phyloP scores from a whole-genome alignment of 2,797 vertebrate genomes.

The Acanthurus lineatus region DNA sequence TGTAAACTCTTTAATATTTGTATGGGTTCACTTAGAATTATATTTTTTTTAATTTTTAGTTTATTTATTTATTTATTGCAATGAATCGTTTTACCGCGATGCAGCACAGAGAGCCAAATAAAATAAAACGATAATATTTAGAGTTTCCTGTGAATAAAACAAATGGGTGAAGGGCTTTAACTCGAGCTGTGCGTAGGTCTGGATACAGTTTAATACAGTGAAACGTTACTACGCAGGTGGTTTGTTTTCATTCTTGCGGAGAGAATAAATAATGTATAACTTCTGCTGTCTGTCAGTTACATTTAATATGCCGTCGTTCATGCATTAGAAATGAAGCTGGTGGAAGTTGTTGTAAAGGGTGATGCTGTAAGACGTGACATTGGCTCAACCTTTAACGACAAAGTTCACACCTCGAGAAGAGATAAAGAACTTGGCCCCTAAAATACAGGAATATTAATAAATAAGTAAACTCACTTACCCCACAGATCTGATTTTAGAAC shows the following conservation, averaged over 20 bases:
- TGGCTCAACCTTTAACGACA: slow-evolving; percentile 52
- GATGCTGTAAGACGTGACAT: slow-evolving; percentile 66
- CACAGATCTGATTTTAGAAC: not conserved
- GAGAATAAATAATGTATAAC: slow-evolving; percentile 80
- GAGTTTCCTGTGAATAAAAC: slow-evolving; percentile 47
- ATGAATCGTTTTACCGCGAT: not conserved
- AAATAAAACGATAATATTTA: slow-evolving; percentile 24
- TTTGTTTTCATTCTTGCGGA: slow-evolving; percentile 75
- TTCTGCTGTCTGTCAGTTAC: slow-evolving; percentile 74
- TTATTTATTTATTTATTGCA: no score
- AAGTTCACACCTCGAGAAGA: slow-evolving; percentile 56
- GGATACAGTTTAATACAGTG: slow-evolving; percentile 54
- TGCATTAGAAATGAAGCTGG: slow-evolving; percentile 75
- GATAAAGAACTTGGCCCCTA: slow-evolving; percentile 25
- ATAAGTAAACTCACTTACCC: slow-evolving; percentile 19
- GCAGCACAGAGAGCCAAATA: slow-evolving; percentile 17
- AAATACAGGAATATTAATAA: slow-evolving; percentile 19
- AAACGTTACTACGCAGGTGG: slow-evolving; percentile 50
- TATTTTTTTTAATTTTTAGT: not conserved
- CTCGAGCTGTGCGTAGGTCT: slow-evolving; percentile 43
- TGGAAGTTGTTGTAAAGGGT: slow-evolving; percentile 56
- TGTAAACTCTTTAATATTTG: not conserved
- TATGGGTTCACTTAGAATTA: not conserved
- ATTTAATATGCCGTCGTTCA: slow-evolving; percentile 73
- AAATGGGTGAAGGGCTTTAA: slow-evolving; percentile 25